Percentiles rank a stretch among this genome's conserved stretches.
Evolutionary conservation across 1,140 invertebrate species (phyloP).

Genomic region (Anadara kagoshimensis): DNA sequence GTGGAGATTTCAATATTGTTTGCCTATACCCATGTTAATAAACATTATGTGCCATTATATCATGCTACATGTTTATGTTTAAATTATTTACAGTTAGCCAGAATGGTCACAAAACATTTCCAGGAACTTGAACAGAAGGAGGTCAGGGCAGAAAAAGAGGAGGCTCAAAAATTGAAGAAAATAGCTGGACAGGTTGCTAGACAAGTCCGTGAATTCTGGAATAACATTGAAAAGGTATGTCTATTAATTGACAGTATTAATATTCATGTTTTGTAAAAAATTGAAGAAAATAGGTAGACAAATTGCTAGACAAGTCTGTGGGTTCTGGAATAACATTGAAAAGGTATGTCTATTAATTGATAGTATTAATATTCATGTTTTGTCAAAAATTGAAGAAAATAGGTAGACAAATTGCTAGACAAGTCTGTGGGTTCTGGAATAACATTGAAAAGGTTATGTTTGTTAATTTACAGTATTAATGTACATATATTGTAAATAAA

Average conservation of each 20-base stretch:
- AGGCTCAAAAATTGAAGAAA: conserved; percentile 88
- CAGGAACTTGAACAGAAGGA: conserved; percentile 93
- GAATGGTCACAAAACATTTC: conserved; percentile 96
- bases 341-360: too few relatives aligned
- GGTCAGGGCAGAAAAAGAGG: conserved; percentile 92
- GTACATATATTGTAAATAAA: too few relatives aligned
- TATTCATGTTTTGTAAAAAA: too few relatives aligned
- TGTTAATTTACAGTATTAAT: too few relatives aligned
- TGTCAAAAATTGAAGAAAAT: conserved; percentile 89
- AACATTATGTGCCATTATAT: too few relatives aligned
- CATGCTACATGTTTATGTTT: too few relatives aligned
- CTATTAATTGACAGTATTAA: too few relatives aligned
- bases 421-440: conserved; percentile 95
- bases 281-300: conserved; percentile 90
- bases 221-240: conserved; percentile 92
- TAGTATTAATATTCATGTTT: too few relatives aligned
- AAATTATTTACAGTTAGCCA: conserved; percentile 72
- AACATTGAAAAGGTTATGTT: conserved; percentile 94
- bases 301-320: conserved; percentile 94
- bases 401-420: conserved; percentile 92
- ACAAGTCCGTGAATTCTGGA: conserved; percentile 96
- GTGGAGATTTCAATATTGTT: too few relatives aligned
- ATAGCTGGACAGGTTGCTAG: conserved; percentile 94
- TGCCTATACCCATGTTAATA: too few relatives aligned
- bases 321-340: conserved; percentile 97